Evolutionary conservation across 1,140 invertebrate genomes (phyloP).

Genomic region (Saccostrea echinata): DNA sequence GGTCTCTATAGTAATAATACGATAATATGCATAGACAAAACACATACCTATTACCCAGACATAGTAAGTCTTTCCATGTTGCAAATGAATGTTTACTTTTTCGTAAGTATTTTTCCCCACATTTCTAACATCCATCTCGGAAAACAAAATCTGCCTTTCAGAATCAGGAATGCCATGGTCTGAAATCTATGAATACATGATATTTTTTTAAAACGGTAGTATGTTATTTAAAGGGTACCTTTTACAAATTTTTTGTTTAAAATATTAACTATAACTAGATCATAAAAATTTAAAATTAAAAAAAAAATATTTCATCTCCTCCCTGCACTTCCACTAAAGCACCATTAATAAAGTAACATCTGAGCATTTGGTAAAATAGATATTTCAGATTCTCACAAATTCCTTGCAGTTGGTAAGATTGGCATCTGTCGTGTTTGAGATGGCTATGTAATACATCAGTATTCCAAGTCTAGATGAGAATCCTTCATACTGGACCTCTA

Average conservation of each 20-base stretch:
- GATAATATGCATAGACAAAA: too few species aligned
- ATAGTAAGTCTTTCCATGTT: conserved; percentile 60
- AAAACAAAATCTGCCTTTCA: conserved; percentile 51
- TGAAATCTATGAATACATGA: conserved; percentile 52
- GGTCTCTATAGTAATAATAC: too few species aligned
- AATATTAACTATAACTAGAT: too few species aligned
- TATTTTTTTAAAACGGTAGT: too few species aligned
- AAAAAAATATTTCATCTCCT: too few species aligned
- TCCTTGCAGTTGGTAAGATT: conserved; percentile 56
- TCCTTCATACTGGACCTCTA: conserved; percentile 61
- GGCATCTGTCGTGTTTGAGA: conserved; percentile 55
- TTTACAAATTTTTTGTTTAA: too few species aligned
- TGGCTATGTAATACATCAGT: conserved; percentile 65
- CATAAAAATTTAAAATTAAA: too few species aligned
- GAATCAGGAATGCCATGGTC: conserved; percentile 55
- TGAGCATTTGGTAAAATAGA: too few species aligned
- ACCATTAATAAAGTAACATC: too few species aligned
- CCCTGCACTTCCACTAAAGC: too few species aligned
- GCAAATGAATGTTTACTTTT: conserved; percentile 48
- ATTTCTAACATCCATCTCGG: conserved; percentile 55
- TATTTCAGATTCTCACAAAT: conserved; percentile 54
- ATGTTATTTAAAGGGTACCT: too few species aligned
- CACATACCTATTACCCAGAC: conserved; percentile 63
- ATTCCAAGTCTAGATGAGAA: conserved; percentile 65
- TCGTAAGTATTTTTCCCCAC: conserved; percentile 57